Percentiles rank a stretch among this genome's conserved stretches.
Evolutionary conservation across 2,113 vertebrate genomes (phyloP).

Genomic region (Stercorarius parasiticus): DNA sequence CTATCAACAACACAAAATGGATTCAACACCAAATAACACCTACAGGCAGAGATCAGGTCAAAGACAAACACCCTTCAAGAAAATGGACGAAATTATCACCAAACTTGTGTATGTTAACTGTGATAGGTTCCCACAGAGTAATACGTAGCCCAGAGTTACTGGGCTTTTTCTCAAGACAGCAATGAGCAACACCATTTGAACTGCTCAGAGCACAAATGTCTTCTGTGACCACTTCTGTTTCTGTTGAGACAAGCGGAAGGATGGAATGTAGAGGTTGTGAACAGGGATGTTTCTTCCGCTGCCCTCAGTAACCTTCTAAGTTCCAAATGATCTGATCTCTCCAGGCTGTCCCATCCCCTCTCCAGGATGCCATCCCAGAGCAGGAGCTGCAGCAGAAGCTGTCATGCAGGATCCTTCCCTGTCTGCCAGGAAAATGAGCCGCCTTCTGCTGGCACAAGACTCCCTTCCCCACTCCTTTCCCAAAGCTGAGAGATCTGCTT

Average conservation of each 20-base stretch:
- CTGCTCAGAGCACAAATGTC: background rate
- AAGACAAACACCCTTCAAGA: background rate
- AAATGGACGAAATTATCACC: background rate
- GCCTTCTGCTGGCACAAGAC: background rate
- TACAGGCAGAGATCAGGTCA: background rate
- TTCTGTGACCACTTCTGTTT: background rate
- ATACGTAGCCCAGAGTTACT: background rate
- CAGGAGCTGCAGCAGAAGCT: background rate
- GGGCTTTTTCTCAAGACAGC: background rate
- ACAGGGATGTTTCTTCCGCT: accelerated
- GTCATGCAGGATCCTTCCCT: background rate
- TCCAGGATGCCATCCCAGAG: background rate
- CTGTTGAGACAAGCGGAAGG: background rate
- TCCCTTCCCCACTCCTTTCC: background rate
- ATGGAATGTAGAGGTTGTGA: background rate
- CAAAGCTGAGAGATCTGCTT: background rate
- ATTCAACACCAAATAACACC: background rate
- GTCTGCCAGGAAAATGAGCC: background rate
- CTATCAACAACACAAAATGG: background rate
- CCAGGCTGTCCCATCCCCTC: background rate
- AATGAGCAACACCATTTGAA: background rate
- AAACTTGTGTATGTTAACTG: background rate
- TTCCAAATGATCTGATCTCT: background rate
- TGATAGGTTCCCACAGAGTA: background rate
- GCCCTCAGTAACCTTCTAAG: background rate